Percentiles rank a stretch among this genome's conserved stretches.
These are phyloP conservation scores for Elachura formosa DNA, from an alignment of 2,113 vertebrate genomes.

Conservation along the genomic window DNA sequence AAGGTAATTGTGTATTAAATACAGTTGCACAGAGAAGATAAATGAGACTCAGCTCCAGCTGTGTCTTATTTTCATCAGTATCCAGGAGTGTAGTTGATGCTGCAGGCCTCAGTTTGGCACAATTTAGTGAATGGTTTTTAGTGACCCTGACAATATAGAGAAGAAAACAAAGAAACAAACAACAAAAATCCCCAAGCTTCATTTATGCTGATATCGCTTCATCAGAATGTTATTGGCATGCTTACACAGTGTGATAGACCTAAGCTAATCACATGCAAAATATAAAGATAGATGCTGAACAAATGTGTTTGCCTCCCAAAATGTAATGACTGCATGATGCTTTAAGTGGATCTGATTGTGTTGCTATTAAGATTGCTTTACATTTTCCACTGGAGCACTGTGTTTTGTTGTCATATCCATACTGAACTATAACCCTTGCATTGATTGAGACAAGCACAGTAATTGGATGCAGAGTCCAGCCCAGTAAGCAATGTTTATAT, in stretches of 20 bases:
- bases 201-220: background rate
- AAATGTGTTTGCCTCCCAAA: conserved; percentile 20
- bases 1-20: background rate
- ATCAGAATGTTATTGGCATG: background rate
- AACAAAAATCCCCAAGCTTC: background rate
- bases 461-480: background rate
- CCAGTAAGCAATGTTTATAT: background rate
- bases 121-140: background rate
- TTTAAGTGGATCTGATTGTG: conserved; percentile 20
- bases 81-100: background rate
- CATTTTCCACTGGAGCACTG: background rate
- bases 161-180: background rate
- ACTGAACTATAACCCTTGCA: background rate
- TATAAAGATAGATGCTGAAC: conserved; percentile 10
- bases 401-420: background rate
- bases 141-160: background rate
- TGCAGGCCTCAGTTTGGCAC: background rate
- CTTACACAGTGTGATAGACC: background rate
- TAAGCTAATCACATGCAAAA: conserved; percentile 36
- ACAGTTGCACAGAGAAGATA: background rate
- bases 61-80: background rate
- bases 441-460: background rate
- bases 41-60: background rate
- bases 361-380: background rate
- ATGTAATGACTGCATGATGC: background rate